phyloP scores from a whole-genome alignment of 2,113 vertebrate genomes.

The Brachyistius frenatus region DNA sequence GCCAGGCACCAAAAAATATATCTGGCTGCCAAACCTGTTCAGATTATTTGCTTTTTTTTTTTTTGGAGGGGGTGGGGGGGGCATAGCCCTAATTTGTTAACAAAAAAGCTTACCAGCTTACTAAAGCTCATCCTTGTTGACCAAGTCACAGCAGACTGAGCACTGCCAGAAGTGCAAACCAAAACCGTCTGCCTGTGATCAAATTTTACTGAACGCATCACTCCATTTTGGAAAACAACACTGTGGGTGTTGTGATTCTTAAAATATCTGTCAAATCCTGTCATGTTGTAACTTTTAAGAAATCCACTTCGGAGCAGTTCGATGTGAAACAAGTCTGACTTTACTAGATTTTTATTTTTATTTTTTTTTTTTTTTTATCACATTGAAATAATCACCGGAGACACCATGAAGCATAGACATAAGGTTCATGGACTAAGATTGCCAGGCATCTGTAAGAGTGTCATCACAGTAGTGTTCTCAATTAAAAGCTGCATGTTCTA shows the following conservation, averaged over 20 bases:
- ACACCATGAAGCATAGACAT: constrained; percentile 15
- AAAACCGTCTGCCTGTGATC: background rate
- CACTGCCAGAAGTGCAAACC: constrained; percentile 37
- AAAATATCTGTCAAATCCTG: constrained; percentile 2
- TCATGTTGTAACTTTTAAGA: constrained; percentile 8
- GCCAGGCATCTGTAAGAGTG: constrained; percentile 15
- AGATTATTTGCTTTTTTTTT: constrained; percentile 66
- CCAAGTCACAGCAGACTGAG: constrained; percentile 55
- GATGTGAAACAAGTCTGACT: constrained; percentile 27
- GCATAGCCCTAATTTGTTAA: constrained; percentile 69
- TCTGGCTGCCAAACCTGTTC: constrained; percentile 47
- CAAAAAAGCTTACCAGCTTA: constrained; percentile 68
- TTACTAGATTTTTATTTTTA: background rate
- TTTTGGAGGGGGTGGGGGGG: background rate
- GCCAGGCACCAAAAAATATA: constrained; percentile 56
- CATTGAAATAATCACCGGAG: constrained; percentile 39
- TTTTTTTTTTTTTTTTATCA: constrained; percentile 10
- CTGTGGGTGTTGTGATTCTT: background rate
- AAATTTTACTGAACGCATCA: constrained; percentile 5
- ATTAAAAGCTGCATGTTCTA: constrained; percentile 75
- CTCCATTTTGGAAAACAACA: background rate
- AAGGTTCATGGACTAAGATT: constrained; percentile 29
- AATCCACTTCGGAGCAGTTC: constrained; percentile 14
- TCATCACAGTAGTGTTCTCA: constrained; percentile 44
- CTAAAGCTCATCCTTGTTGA: constrained; percentile 56